Evolutionary conservation across 2,797 vertebrate genomes (phyloP).

Genomic region (Varecia variegata): DNA sequence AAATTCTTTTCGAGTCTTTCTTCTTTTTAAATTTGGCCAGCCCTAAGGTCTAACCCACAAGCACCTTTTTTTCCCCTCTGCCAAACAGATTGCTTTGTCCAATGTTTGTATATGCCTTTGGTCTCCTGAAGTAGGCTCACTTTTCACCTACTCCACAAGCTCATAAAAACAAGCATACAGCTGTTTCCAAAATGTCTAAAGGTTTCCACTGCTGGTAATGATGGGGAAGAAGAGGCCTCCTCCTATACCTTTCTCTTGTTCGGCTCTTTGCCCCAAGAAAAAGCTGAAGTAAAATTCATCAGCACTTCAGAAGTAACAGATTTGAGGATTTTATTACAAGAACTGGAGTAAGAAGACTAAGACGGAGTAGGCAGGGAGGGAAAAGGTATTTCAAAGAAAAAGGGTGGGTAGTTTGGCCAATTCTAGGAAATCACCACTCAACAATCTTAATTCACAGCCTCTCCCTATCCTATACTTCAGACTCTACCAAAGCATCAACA

Average conservation of each 20-base stretch:
- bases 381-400: background rate
- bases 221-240: background rate
- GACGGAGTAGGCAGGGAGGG: background rate
- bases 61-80: background rate
- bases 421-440: slow-evolving; percentile 9
- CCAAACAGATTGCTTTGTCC: background rate
- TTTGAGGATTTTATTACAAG: background rate
- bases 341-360: background rate
- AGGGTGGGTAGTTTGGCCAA: background rate
- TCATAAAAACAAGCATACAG: background rate
- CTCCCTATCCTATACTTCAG: background rate
- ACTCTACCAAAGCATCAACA: background rate
- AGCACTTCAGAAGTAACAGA: background rate
- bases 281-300: background rate
- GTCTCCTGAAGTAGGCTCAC: background rate
- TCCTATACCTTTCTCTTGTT: background rate
- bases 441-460: background rate
- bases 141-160: background rate
- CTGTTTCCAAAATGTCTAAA: background rate
- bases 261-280: background rate
- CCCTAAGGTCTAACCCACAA: background rate
- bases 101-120: background rate
- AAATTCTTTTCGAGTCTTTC: background rate
- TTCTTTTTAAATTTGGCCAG: background rate
- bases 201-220: background rate